Evolutionary conservation across 2,888 invertebrate species (phyloP).

Genomic region (Agrilus mali): DNA sequence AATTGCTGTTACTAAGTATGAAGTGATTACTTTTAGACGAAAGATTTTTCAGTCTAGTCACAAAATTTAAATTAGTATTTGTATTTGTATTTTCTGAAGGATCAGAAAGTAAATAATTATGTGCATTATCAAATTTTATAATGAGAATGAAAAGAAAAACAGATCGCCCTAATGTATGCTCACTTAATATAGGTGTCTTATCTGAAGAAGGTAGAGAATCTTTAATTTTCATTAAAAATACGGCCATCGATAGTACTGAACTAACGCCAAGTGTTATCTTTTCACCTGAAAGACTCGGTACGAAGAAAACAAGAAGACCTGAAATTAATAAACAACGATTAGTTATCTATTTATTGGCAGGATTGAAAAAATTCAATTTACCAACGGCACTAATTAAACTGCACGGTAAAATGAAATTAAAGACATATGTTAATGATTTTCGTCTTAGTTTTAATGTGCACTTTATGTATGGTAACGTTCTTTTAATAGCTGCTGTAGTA

Average conservation of each 20-base stretch:
- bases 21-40: conserved; percentile 1
- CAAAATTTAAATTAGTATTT: neutral
- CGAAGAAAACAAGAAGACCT: conserved; percentile 77
- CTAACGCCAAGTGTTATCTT: conserved; percentile 80
- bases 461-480: conserved; percentile 75
- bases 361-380: conserved; percentile 30
- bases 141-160: neutral
- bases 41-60: neutral
- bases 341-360: conserved; percentile 2
- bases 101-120: conserved; percentile 1
- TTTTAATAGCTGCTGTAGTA: conserved; percentile 68
- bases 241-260: conserved; percentile 78
- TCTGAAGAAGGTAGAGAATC: conserved; percentile 82
- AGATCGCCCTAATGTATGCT: conserved; percentile 27
- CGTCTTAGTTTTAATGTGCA: conserved; percentile 64
- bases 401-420: conserved; percentile 75
- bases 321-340: conserved; percentile 17
- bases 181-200: conserved; percentile 76
- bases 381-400: conserved; percentile 75
- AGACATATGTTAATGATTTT: conserved; percentile 74
- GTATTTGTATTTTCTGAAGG: too few species aligned
- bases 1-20: neutral
- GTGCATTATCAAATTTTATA: neutral
- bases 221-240: conserved; percentile 77
- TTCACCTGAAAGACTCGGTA: conserved; percentile 78